A percentile compares a stretch with the other conserved stretches of the same genome.
Evolutionary conservation across 2,113 vertebrate species (phyloP).

Genomic region (Xenotilapia flavipinnis): DNA sequence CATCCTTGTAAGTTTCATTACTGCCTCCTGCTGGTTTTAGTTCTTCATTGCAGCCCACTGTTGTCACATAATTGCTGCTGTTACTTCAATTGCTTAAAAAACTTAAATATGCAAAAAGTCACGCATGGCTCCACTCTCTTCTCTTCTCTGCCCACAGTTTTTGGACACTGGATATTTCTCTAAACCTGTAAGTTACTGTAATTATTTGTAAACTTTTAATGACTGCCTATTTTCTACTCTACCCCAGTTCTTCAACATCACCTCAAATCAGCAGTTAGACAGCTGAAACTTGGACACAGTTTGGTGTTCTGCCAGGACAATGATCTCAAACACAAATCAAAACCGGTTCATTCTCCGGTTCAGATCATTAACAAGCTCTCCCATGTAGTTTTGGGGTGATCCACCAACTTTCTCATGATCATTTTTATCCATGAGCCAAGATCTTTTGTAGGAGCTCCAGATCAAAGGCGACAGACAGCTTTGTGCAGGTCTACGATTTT

Average conservation of each 20-base stretch:
- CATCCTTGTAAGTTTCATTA: neutral
- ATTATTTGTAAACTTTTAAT: neutral
- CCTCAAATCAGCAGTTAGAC: neutral
- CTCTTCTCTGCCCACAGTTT: neutral
- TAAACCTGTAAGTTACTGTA: neutral
- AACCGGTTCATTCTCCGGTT: neutral
- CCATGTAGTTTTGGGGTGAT: neutral
- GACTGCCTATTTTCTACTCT: neutral
- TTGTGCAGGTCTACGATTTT: neutral
- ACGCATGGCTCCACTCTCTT: neutral
- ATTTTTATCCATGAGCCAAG: neutral
- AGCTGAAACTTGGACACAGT: neutral
- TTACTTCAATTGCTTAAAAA: fast-evolving
- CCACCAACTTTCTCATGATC: neutral
- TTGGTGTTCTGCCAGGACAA: neutral
- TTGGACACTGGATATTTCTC: neutral
- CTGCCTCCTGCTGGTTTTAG: neutral
- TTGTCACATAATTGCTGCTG: neutral
- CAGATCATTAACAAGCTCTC: neutral
- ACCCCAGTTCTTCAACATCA: neutral
- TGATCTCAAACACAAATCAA: neutral
- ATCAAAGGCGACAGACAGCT: neutral
- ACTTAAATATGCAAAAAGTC: neutral
- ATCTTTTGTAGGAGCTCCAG: neutral
- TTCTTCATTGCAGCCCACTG: neutral